Base-by-base conservation (phyloP, 2,797 vertebrate genomes). In the Leucoraja ocellata region DNA sequence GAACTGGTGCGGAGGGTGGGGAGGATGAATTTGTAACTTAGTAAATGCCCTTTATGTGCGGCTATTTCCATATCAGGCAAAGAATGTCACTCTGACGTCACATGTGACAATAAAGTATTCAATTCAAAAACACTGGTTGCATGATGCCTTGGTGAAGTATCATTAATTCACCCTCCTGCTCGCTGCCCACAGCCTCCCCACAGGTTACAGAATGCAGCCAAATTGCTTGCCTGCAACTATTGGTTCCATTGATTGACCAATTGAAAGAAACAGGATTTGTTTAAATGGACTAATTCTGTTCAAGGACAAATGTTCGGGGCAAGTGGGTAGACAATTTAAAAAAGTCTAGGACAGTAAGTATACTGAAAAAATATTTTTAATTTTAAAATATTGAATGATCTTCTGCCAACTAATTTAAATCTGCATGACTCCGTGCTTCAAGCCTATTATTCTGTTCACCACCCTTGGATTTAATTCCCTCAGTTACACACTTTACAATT, bases 391-490 rank as follows among this genome's bases (percentile, higher is more conserved):
- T 88, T 16, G 32, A 16, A 88, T 18, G 14, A 86, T 16, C 61
- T 86, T 65, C 25, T 7, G 21, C 25, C 23, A 58, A 61, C 54
- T 39, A 61, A 84, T 61, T 84, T 84, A 68, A 88, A 32, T 68
- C 84, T 10, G 63, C n/a, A 68, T 21, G n/a, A 88, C n/a, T 68
- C 84, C 36, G 84, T 0, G 21, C n/a, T 88, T 88, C 7, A 32
- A 68, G 36, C 61, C 84, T 68, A 16, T 88, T 88, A 88, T 88
- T 68, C 16, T 68, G n/a, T 88, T 32, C 36, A 32, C n/a, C 84
- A 88, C n/a, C n/a, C 32, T 68, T 32, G 8, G 84, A 65, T 88
- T 68, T 68, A 88, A 68, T 88, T 88, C 84, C 84, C 84, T 88
- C 0, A 88, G n/a, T 88, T 28, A 23, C n/a, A n/a, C n/a, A 68